Evolutionary conservation across 2,113 vertebrate genomes (phyloP), one percentile per base, ranked within the genome.

Genomic region (Brienomyrus brachyistius): DNA sequence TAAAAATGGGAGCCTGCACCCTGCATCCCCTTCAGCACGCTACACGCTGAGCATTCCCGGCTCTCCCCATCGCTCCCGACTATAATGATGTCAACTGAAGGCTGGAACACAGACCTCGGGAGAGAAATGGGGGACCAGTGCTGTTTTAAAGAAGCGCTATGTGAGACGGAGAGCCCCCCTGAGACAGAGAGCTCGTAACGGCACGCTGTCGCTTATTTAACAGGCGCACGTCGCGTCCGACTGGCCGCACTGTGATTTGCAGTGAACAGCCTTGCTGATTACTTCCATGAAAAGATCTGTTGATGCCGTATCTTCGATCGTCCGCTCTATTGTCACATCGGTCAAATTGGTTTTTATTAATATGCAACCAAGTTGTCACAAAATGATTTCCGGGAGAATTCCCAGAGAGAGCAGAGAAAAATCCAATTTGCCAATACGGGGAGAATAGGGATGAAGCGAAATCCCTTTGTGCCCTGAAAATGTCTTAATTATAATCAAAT

Each of bases 401-500:
- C 35, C 74, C 74, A 80, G 74, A 80, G 70, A 77, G 31, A 19
- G 35, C 13, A 80, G 5, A 43, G 74, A 43, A 43, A 43, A 80
- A 80, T 80, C 74, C 74, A 80, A 80, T 80, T 80, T 80, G 15
- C 74, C 74, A 80, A 43, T 80, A 80, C 11, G n/a, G 35, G 74
- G 74, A 43, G 40, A 43, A 43, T 35, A 3, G 74, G 17, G 35
- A 17, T 40, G 17, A 43, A 43, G 31, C 74, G 43, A 80, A 80
- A 80, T 80, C 74, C 35, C 74, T 80, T 43, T 80, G 74, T 43
- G 74, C 31, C 74, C 35, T 80, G 74, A 13, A 19, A 80, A 43
- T 80, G 74, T 80, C 74, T 80, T 80, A 43, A 43, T 80, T 80
- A 35, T 80, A 80, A 80, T 80, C 74, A 80, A 80, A 80, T 80